Evolutionary conservation across 2,113 vertebrate species (phyloP), one percentile per base, ranked within the genome.

Genomic region (Todiramphus saurophagus): DNA sequence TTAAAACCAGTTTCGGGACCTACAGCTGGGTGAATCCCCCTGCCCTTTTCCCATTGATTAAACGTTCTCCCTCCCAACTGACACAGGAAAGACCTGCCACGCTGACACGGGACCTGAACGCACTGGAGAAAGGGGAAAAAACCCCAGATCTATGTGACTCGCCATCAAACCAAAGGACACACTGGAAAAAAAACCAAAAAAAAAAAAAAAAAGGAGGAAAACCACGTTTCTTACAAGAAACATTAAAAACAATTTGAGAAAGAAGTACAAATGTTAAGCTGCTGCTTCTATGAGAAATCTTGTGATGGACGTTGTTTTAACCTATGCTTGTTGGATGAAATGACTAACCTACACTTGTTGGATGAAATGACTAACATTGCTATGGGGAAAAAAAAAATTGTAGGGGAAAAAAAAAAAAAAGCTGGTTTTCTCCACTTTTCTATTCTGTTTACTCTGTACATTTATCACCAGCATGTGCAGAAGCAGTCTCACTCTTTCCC

Each of bases 391-490:
- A 74, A 70, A 55, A 13, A 68, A 20, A 84, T 31, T 25, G 16
- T n/a, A 83, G n/a, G 23, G n/a, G 12, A 25, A 51, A 74, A 90
- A 81, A 41, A 87, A 83, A 35, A 63, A 87, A 81, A n/a, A 17
- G 10, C 55, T 95, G 67, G 41, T 93, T 95, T 92, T 90, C 87
- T 83, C 83, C 58, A 82, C 67, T 92, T 89, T 94, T 92, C 85
- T 73, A 55, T 92, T 90, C 84, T 96, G 56, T 92, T 97, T 96
- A 94, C 83, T 79, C 68, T 56, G 39, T 85, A 67, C 70, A 93
- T 97, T 97, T 93, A 95, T 91, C 94, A 95, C 33, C 87, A 94
- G 75, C 80, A 60, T 84, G 91, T 88, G 90, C 10, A 82, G 86
- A 96, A 64, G 70, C 83, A 67, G 93, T 55, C 89, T 94, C 89